Evolutionary conservation across 2,797 vertebrate genomes (phyloP).

Genomic region (Lates japonicus): DNA sequence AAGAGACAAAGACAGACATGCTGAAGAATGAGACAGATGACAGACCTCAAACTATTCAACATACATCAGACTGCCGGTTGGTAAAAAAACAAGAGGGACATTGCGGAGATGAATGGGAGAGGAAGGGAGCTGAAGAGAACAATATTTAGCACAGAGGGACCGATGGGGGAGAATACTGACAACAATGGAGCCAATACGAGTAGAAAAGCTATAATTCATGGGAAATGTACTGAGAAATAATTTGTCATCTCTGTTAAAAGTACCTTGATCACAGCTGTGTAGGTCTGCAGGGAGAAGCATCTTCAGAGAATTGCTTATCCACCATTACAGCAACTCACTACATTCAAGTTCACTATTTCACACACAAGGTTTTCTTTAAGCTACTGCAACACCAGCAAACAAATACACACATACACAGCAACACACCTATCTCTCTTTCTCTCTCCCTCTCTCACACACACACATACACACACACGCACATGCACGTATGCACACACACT

Average conservation of each 20-base stretch:
- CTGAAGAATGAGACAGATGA: slow-evolving; percentile 54
- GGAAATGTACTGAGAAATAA: slow-evolving; percentile 66
- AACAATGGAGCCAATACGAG: slow-evolving; percentile 30
- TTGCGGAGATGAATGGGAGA: slow-evolving; percentile 33
- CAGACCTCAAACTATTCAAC: slow-evolving; percentile 61
- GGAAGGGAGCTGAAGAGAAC: slow-evolving; percentile 57
- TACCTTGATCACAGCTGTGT: slow-evolving; percentile 77
- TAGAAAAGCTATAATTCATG: slow-evolving; percentile 65
- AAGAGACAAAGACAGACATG: slow-evolving; percentile 52
- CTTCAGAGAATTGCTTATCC: slow-evolving; percentile 75
- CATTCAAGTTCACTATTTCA: slow-evolving; percentile 64
- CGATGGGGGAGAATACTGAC: slow-evolving; percentile 45
- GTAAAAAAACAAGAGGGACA: slow-evolving; percentile 30
- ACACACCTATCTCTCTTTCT: slow-evolving; percentile 32
- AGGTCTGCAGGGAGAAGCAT: slow-evolving; percentile 62
- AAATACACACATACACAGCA: slow-evolving; percentile 24
- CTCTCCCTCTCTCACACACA: slow-evolving; percentile 7
- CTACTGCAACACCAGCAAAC: slow-evolving; percentile 72
- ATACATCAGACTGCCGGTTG: slow-evolving; percentile 60
- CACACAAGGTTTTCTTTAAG: slow-evolving; percentile 67
- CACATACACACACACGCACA: slow-evolving; percentile 35
- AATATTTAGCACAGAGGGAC: slow-evolving; percentile 44
- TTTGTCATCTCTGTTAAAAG: slow-evolving; percentile 71
- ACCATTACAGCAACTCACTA: slow-evolving; percentile 58
- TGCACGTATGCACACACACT: slow-evolving; percentile 3